Conservation (phyloP, 2,888 invertebrate species). For the Drosophila paracracens region DNA sequence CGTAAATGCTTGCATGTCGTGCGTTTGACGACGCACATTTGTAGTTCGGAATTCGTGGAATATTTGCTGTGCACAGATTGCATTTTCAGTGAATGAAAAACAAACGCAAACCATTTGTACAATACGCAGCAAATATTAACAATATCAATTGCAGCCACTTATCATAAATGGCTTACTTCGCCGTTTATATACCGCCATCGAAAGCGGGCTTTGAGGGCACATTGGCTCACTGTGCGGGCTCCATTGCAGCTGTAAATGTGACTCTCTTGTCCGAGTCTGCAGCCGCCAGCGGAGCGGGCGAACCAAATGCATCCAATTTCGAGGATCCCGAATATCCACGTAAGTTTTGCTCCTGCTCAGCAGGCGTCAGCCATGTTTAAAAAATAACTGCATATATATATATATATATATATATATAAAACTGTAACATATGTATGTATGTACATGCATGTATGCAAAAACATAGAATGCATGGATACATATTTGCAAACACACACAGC, state of each 20-base stretch:
- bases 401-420: neutral
- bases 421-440: neutral
- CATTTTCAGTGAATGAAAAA: constrained; percentile 19
- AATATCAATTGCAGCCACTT: neutral
- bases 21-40: constrained; percentile 23
- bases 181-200: constrained; percentile 62
- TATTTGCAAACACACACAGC: neutral
- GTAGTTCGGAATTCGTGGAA: constrained; percentile 12
- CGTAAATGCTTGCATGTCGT: constrained; percentile 23
- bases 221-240: constrained; percentile 56
- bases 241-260: constrained; percentile 62
- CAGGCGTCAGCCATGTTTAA: constrained; percentile 22
- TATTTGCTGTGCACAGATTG: neutral
- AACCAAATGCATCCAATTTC: constrained; percentile 17
- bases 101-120: neutral
- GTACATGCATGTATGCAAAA: neutral
- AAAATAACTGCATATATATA: neutral
- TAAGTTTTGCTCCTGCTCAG: constrained; percentile 46
- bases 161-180: constrained; percentile 60
- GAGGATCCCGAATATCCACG: constrained; percentile 73
- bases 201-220: constrained; percentile 67
- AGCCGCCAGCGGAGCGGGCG: constrained; percentile 10
- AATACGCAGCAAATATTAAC: neutral
- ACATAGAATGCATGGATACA: constrained; percentile 2
- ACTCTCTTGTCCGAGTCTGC: constrained; percentile 23